These are phyloP conservation scores for Lycaon pictus DNA, from an alignment of 2,113 vertebrate genomes.

Conservation along the genomic window DNA sequence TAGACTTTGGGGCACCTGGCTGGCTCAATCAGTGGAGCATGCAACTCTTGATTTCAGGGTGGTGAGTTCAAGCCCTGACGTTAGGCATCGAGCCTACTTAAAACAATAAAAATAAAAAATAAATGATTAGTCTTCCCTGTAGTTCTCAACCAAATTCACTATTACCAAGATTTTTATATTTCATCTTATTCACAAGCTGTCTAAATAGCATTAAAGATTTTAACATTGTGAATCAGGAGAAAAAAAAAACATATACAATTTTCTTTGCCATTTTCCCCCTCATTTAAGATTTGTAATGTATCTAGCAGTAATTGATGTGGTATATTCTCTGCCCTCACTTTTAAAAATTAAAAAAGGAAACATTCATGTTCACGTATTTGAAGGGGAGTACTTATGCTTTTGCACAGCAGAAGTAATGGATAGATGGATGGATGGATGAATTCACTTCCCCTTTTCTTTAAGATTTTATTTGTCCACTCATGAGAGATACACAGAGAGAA, in stretches of 20 bases:
- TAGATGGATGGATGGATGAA: not conserved
- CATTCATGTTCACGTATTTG: not conserved
- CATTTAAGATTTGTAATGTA: not conserved
- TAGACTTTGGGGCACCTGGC: not conserved
- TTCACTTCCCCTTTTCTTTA: not conserved
- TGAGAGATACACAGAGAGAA: too few relatives aligned
- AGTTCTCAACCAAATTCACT: not conserved
- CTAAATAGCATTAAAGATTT: not conserved
- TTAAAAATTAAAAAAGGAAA: conserved; percentile 27
- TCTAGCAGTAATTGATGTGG: not conserved
- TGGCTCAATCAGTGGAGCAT: not conserved
- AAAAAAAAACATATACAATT: not conserved
- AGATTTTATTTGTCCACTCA: too few relatives aligned
- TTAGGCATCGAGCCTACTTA: not conserved
- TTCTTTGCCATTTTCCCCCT: not conserved
- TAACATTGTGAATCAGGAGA: not conserved
- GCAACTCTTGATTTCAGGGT: not conserved
- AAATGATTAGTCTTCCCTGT: not conserved
- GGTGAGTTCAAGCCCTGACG: not conserved
- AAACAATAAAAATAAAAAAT: not conserved
- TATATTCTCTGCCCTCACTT: not conserved
- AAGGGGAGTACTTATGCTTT: not conserved
- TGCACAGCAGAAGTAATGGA: not conserved
- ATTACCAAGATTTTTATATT: not conserved
- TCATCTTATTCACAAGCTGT: not conserved